Base-by-base conservation (phyloP, 2,888 invertebrate genomes). In the Meandrusa payeni region DNA sequence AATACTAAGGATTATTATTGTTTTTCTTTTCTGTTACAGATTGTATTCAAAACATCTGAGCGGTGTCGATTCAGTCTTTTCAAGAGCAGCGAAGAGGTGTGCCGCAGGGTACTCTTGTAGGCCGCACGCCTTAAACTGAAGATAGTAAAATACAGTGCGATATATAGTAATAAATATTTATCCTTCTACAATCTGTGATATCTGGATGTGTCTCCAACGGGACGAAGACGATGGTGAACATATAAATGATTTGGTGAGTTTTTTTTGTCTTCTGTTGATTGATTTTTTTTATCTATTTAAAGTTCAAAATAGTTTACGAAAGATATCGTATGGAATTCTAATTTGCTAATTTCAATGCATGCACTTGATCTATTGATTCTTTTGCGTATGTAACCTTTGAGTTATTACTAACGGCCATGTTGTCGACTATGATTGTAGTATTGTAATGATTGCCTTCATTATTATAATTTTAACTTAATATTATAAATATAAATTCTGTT, bases 21-120 rank as follows among this genome's bases (percentile, higher is more conserved):
- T 82, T 83, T 78, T 85, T 83, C 78, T 65, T 78, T 76, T 80
- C 75, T 77, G 75, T 82, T 85, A 74, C 85, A 87, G 86, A 81
- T 79, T 80, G 85, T 83, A 81, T 85, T 80, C 77, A 83, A 83
- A 86, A 86, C 86, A 87, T 73, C 48, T 57, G 60, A 61, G 64
- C 61, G 63, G 69, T 59, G 57, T 53, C 57, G 66, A 64, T 61
- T 70, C 81, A 81, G 80, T 83, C 67, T 61, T 54, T 55, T 54
- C 64, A 64, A 66, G 74, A 64, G 64, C 55, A 61, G 63, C 61
- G 58, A 49, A 56, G 70, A 54, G 76, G 80, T 42, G 74, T 77
- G 69, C 73, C 78, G 71, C 79, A 77, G 56, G 82, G 83, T 54
- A 46, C 57, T 34, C 44, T 47, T 29, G 42, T 70, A 43, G 70